Conservation (phyloP, 1,140 invertebrate species). For the Phymastichus coffea region DNA sequence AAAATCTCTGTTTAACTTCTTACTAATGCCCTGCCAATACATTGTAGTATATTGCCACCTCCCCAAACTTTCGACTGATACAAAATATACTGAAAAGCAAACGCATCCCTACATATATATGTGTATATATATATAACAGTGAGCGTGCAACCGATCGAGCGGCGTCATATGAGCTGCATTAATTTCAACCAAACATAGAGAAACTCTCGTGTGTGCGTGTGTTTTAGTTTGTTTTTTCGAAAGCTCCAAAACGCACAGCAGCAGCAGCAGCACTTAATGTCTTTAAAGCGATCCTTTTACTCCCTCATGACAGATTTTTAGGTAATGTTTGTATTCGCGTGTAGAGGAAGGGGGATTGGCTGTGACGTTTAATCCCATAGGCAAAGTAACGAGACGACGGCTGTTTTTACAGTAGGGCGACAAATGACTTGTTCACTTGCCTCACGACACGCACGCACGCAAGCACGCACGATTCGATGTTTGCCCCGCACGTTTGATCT, state of each 20-base stretch:
- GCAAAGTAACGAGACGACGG: conserved; percentile 42
- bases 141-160: no score
- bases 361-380: conserved; percentile 53
- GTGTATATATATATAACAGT: no score
- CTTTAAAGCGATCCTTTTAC: conserved; percentile 45
- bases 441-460: conserved; percentile 33
- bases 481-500: conserved; percentile 12
- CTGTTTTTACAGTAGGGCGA: conserved; percentile 53
- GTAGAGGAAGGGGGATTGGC: conserved; percentile 42
- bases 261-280: conserved; percentile 36
- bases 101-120: no score
- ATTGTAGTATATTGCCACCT: no score
- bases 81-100: background rate
- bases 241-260: conserved; percentile 16
- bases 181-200: conserved; percentile 10
- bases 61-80: background rate
- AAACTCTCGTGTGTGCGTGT: background rate
- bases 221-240: conserved; percentile 20
- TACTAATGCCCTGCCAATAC: no score
- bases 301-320: conserved; percentile 33
- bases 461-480: background rate
- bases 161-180: background rate
- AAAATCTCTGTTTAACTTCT: no score
- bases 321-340: conserved; percentile 45
- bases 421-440: conserved; percentile 48